A percentile compares a stretch with the other conserved stretches of the same genome.
Conservation (phyloP, 2,797 vertebrate species). For the Urosaurus nigricauda region DNA sequence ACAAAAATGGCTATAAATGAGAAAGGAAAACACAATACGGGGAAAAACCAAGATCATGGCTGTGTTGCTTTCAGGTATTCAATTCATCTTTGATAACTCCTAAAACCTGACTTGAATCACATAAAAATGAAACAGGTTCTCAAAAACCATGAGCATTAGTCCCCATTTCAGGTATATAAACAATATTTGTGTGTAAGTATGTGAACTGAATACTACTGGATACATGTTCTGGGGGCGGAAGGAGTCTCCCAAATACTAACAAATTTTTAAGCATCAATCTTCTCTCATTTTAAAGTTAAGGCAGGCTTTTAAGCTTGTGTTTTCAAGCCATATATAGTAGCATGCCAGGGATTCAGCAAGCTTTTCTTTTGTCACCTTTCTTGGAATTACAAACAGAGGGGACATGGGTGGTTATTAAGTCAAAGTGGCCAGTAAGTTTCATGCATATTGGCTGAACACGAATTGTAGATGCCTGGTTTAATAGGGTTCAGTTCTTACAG, state of each 20-base stretch:
- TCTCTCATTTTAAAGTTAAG: background rate
- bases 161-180: background rate
- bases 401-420: background rate
- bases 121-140: background rate
- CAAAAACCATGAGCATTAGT: background rate
- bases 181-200: background rate
- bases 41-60: background rate
- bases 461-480: background rate
- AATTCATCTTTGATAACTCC: background rate
- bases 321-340: background rate
- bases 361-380: background rate
- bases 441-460: background rate
- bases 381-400: background rate
- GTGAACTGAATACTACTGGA: background rate
- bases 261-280: background rate
- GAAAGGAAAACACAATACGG: background rate
- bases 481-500: background rate
- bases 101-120: background rate
- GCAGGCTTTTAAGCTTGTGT: background rate
- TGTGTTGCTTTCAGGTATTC: background rate
- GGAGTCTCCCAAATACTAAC: background rate
- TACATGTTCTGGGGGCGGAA: background rate
- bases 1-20: background rate
- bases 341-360: background rate
- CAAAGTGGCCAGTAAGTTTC: background rate